Evolutionary conservation across 2,797 vertebrate species (phyloP).

Genomic region (Gymnocypris eckloni): DNA sequence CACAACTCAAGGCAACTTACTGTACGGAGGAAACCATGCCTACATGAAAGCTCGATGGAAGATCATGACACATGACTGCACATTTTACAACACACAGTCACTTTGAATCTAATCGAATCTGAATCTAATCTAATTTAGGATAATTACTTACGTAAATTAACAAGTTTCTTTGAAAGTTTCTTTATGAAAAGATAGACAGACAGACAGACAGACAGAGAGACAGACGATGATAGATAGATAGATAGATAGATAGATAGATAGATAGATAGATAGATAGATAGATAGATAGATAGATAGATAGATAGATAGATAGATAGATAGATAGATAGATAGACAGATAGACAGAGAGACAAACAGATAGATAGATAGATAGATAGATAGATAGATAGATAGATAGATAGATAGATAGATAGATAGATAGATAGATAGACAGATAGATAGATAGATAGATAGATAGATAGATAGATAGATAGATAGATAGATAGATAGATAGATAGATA

Average conservation of each 20-base stretch:
- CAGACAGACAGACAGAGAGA: too few species aligned
- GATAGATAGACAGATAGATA: fast-evolving
- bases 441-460: too few species aligned
- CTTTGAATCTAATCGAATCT: neutral
- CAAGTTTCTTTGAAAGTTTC: neutral
- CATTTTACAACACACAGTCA: neutral
- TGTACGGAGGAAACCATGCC: neutral
- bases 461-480: fast-evolving
- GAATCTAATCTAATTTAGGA: neutral
- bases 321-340: fast-evolving
- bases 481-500: fast-evolving
- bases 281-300: too few species aligned
- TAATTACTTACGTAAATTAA: neutral
- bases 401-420: fast-evolving
- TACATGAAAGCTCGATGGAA: neutral
- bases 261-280: fast-evolving
- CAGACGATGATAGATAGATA: fast-evolving
- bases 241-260: too few species aligned
- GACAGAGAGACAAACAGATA: too few species aligned
- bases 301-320: too few species aligned
- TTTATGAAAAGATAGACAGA: neutral
- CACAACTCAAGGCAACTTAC: neutral
- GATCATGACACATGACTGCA: neutral
- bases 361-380: too few species aligned
- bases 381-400: fast-evolving